Evolutionary conservation across 2,113 vertebrate species (phyloP).

Genomic region (Sturnira hondurensis): DNA sequence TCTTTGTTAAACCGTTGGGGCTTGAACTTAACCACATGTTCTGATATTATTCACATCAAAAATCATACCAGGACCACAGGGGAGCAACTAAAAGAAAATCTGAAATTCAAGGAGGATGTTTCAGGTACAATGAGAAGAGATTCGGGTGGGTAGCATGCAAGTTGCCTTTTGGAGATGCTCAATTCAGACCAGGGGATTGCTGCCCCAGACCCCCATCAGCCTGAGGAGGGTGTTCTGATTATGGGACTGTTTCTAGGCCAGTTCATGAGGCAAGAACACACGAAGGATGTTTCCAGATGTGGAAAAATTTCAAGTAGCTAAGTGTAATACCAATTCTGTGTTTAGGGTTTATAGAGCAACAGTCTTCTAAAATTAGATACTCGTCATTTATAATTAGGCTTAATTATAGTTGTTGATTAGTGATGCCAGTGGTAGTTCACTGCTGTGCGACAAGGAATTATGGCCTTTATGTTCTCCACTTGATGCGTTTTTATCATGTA

Average conservation of each 20-base stretch:
- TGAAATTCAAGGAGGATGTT: neutral
- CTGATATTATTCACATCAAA: neutral
- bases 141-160: neutral
- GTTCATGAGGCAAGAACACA: neutral
- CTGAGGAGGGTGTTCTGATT: neutral
- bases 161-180: neutral
- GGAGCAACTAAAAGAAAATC: neutral
- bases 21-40: neutral
- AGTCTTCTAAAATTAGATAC: conserved; percentile 63
- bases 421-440: conserved; percentile 31
- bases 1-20: neutral
- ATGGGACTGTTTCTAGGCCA: neutral
- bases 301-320: conserved; percentile 49
- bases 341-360: conserved; percentile 55
- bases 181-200: neutral
- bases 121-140: neutral
- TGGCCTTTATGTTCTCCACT: conserved; percentile 4
- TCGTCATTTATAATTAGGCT: conserved; percentile 68
- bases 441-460: conserved; percentile 31
- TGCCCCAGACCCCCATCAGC: neutral
- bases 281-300: neutral
- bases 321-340: conserved; percentile 44
- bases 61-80: neutral
- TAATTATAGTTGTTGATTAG: conserved; percentile 70
- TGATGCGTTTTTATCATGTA: neutral